phyloP scores from a whole-genome alignment of 2,797 vertebrate species.

The Sebastes taczanowskii region DNA sequence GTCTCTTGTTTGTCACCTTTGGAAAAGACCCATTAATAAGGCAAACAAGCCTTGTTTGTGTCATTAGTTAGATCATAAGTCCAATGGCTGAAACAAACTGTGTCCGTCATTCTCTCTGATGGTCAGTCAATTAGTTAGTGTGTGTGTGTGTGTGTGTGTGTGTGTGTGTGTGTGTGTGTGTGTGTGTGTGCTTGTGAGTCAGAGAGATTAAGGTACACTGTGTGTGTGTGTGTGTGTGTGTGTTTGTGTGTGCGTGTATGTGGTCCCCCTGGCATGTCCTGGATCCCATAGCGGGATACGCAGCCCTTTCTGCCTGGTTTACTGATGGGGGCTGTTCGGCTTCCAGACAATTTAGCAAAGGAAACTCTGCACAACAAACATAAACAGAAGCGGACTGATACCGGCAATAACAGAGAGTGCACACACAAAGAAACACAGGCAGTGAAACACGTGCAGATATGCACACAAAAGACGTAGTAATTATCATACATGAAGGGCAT shows the following conservation, averaged over 20 bases:
- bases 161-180: conserved; percentile 25
- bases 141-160: conserved; percentile 32
- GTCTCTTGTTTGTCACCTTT: conserved; percentile 17
- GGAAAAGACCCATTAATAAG: neutral
- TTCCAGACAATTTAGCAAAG: conserved; percentile 90
- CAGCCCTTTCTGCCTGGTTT: conserved; percentile 91
- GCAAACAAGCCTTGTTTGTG: neutral
- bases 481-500: conserved; percentile 2
- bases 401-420: conserved; percentile 58
- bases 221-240: neutral
- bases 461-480: conserved; percentile 9
- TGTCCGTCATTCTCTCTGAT: conserved; percentile 40
- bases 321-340: conserved; percentile 86
- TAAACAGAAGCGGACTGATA: conserved; percentile 78
- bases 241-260: conserved; percentile 46
- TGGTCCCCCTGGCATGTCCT: conserved; percentile 78
- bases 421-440: conserved; percentile 42
- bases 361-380: conserved; percentile 84
- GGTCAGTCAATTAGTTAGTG: conserved; percentile 58
- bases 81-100: neutral
- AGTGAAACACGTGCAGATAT: conserved; percentile 20
- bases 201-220: conserved; percentile 43
- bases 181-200: neutral
- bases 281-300: conserved; percentile 68
- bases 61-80: conserved; percentile 9